Conservation (phyloP, 2,888 invertebrate genomes). For the Priocnemis perturbator region DNA sequence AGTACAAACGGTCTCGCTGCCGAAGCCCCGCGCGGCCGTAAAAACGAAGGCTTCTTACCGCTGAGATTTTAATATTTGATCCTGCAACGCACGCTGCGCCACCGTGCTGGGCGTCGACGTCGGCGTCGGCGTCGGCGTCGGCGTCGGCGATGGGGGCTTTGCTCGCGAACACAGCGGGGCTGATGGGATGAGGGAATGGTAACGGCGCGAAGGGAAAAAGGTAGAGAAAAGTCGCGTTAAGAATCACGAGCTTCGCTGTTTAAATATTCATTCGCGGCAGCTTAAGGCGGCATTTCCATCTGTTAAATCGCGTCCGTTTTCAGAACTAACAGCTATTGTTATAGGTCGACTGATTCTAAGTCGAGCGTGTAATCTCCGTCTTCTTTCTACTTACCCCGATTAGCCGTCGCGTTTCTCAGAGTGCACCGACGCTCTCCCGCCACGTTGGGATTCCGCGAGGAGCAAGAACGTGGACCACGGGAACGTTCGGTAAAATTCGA, state of each 20-base stretch:
- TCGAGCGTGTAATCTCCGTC: not conserved
- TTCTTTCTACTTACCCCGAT: too few species aligned
- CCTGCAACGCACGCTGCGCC: slow-evolving; percentile 23
- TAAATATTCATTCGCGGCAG: slow-evolving; percentile 52
- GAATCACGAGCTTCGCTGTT: slow-evolving; percentile 44
- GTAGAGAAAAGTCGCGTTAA: slow-evolving; percentile 39
- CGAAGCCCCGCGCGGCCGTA: slow-evolving; percentile 28
- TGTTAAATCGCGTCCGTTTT: slow-evolving; percentile 40
- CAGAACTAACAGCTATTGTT: slow-evolving; percentile 11
- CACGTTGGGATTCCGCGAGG: too few species aligned
- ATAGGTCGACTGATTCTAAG: not conserved
- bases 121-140: not conserved
- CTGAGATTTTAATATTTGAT: slow-evolving; percentile 62
- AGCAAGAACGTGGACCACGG: too few species aligned
- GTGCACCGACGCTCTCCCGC: too few species aligned
- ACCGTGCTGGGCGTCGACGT: slow-evolving; percentile 7
- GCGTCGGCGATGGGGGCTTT: slow-evolving; percentile 4
- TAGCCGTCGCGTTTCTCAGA: too few species aligned
- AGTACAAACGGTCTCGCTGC: slow-evolving; percentile 12
- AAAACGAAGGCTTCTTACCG: slow-evolving; percentile 44
- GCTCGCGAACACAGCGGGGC: slow-evolving; percentile 1
- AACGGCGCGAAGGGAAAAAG: slow-evolving; percentile 27
- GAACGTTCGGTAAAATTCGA: too few species aligned
- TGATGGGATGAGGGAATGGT: not conserved
- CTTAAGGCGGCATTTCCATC: slow-evolving; percentile 28